Percentiles rank a stretch among this genome's conserved stretches.
Conservation (phyloP, 2,797 vertebrate species). For the Scolopax rusticola region DNA sequence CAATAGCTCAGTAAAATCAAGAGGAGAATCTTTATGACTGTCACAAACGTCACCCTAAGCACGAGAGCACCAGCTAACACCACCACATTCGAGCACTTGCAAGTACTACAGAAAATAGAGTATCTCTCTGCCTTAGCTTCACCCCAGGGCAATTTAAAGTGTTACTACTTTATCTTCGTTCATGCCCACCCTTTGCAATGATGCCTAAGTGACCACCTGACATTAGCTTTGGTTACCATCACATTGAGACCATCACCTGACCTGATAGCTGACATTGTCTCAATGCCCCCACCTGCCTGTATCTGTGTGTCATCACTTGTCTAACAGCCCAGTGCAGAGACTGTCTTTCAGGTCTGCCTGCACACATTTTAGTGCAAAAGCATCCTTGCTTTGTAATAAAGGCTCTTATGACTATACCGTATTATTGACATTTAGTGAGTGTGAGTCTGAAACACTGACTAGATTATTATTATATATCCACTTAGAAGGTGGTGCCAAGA, state of each 20-base stretch:
- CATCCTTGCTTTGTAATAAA: not conserved
- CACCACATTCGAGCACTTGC: not conserved
- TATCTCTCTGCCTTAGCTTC: not conserved
- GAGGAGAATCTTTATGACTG: not conserved
- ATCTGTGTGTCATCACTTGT: not conserved
- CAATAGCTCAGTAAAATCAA: not conserved
- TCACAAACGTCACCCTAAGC: not conserved
- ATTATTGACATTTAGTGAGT: not conserved
- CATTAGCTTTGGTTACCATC: not conserved
- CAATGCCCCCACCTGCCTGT: conserved; percentile 1
- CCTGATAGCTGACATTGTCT: not conserved
- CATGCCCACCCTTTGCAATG: accelerated
- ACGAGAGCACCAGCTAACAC: not conserved
- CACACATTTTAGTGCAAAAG: not conserved
- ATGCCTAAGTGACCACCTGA: not conserved
- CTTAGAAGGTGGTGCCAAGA: not conserved
- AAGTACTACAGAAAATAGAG: not conserved
- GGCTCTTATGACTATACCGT: not conserved
- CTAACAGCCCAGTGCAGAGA: not conserved
- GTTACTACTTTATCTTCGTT: not conserved
- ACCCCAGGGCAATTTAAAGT: not conserved
- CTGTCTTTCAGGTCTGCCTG: not conserved
- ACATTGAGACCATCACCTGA: not conserved
- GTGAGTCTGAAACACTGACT: not conserved
- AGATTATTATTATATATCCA: not conserved